These are phyloP conservation scores for Lamproptera curius DNA, from an alignment of 2,888 invertebrate species.

Conservation along the genomic window DNA sequence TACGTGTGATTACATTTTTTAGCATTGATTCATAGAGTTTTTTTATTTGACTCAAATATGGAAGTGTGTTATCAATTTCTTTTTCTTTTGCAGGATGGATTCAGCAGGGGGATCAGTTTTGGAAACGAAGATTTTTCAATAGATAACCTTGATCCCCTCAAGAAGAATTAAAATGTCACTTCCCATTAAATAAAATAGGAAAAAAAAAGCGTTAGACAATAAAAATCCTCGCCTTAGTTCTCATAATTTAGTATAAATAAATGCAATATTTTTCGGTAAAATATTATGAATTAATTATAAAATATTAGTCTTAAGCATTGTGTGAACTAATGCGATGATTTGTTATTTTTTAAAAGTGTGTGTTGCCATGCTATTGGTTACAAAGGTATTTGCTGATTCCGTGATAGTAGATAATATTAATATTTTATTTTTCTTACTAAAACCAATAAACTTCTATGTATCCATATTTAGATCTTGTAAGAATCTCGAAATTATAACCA, in stretches of 20 bases:
- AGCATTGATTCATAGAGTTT: too few relatives aligned
- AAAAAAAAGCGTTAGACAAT: constrained; percentile 35
- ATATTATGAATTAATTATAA: constrained; percentile 37
- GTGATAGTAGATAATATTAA: constrained; percentile 51
- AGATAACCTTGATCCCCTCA: constrained; percentile 95
- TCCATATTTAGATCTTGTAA: constrained; percentile 30
- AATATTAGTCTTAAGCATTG: constrained; percentile 42
- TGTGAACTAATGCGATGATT: constrained; percentile 48
- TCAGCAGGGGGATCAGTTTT: constrained; percentile 91
- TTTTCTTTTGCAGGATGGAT: constrained; percentile 86
- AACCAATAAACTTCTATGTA: constrained; percentile 33
- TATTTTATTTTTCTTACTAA: constrained; percentile 30
- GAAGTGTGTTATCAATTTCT: constrained; percentile 2
- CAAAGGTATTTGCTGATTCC: constrained; percentile 46
- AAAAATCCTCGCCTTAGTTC: constrained; percentile 45
- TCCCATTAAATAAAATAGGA: constrained; percentile 30
- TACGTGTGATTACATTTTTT: too few relatives aligned
- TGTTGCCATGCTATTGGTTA: constrained; percentile 73
- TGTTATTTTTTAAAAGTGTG: constrained; percentile 35
- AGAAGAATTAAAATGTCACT: constrained; percentile 79
- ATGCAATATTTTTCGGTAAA: constrained; percentile 40
- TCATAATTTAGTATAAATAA: constrained; percentile 46
- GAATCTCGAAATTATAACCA: constrained; percentile 48
- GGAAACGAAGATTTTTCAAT: constrained; percentile 96
- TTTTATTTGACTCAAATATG: neutral